phyloP scores from a whole-genome alignment of 2,888 invertebrate species.

The Stenodema calcarata region DNA sequence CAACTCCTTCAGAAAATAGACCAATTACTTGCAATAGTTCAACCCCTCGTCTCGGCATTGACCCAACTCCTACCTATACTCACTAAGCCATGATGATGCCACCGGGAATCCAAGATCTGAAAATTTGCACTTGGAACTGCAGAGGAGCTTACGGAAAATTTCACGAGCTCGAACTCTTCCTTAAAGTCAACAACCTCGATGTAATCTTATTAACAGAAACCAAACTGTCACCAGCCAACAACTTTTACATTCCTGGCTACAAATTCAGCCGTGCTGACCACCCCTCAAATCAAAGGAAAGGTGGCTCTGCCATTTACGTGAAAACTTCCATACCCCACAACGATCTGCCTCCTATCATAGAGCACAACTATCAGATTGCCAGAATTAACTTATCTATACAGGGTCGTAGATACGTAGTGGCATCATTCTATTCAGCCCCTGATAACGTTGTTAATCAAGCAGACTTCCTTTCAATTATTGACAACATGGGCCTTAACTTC shows the following conservation, averaged over 20 bases:
- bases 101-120: background rate
- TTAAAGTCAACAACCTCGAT: background rate
- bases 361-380: background rate
- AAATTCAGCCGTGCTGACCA: constrained; percentile 5
- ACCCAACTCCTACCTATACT: constrained; percentile 10
- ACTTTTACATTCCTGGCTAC: constrained; percentile 19
- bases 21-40: background rate
- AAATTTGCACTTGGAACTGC: constrained; percentile 33
- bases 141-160: background rate
- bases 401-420: background rate
- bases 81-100: background rate
- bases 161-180: background rate
- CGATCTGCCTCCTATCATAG: background rate
- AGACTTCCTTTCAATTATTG: background rate
- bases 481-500: background rate
- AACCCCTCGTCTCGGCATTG: background rate
- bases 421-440: constrained; percentile 15
- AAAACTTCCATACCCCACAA: background rate
- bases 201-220: constrained; percentile 10
- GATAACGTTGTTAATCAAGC: constrained; percentile 1
- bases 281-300: constrained; percentile 11
- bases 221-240: background rate
- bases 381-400: background rate
- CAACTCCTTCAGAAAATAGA: background rate
- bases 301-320: too few species aligned